phyloP scores from a whole-genome alignment of 2,797 vertebrate genomes.

The Perodicticus potto region DNA sequence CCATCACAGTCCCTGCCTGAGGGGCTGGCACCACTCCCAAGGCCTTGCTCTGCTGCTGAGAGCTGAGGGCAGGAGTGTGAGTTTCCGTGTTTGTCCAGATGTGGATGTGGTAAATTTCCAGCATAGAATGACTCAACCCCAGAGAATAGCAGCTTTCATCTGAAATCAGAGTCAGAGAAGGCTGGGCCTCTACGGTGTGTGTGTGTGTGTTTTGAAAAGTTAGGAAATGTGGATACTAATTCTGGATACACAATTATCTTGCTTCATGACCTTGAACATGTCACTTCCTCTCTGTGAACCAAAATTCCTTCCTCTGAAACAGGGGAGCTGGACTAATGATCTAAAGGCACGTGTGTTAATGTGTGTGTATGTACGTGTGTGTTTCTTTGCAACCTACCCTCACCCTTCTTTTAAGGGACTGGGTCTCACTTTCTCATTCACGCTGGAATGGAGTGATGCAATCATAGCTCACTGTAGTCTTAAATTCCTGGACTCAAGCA shows the following conservation, averaged over 20 bases:
- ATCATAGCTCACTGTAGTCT: not conserved
- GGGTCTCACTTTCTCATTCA: not conserved
- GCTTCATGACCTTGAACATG: slow-evolving; percentile 49
- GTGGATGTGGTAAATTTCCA: slow-evolving; percentile 77
- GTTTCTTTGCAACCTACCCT: not conserved
- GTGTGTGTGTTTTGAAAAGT: not conserved
- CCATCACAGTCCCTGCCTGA: not conserved
- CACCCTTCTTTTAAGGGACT: not conserved
- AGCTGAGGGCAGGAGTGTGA: not conserved
- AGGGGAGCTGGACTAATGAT: not conserved
- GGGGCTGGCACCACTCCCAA: not conserved
- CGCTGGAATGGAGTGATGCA: not conserved
- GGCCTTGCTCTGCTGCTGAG: not conserved
- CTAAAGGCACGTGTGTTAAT: not conserved
- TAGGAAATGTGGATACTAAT: slow-evolving; percentile 13
- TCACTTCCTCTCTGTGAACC: slow-evolving; percentile 42
- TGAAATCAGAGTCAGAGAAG: slow-evolving; percentile 64
- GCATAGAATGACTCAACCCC: slow-evolving; percentile 71
- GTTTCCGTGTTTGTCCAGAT: slow-evolving; percentile 46
- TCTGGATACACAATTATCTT: slow-evolving; percentile 5
- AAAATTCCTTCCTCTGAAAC: slow-evolving; percentile 47
- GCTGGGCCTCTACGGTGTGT: not conserved
- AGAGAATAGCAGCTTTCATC: slow-evolving; percentile 71
- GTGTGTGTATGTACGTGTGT: too few relatives aligned
- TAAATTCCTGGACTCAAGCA: not conserved